Evolutionary conservation across 2,113 vertebrate species (phyloP).

Genomic region (Tapirus terrestris): DNA sequence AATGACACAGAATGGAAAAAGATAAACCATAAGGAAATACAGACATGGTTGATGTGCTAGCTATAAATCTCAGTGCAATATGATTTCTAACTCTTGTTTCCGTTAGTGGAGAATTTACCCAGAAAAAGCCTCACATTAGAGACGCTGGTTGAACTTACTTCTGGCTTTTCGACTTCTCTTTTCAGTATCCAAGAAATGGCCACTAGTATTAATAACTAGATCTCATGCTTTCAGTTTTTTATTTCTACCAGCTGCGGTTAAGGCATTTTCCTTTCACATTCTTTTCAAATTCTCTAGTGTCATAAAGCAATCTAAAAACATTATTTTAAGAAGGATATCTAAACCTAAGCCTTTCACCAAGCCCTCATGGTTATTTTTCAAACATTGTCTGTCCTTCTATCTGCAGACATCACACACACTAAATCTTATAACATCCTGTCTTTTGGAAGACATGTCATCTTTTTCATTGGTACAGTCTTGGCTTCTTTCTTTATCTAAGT

Average conservation of each 20-base stretch:
- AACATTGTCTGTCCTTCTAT: neutral
- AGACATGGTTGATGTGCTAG: neutral
- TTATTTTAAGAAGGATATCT: neutral
- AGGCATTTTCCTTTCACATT: neutral
- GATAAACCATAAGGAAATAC: neutral
- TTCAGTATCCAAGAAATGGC: slow-evolving; percentile 18
- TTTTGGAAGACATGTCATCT: neutral
- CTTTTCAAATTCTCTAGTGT: neutral
- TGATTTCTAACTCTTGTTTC: neutral
- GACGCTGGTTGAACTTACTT: slow-evolving; percentile 32
- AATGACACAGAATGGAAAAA: neutral
- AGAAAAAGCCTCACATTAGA: neutral
- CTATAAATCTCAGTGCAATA: neutral
- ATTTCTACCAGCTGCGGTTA: neutral
- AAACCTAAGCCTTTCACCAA: neutral
- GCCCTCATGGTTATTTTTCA: neutral
- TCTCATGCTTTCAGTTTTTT: neutral
- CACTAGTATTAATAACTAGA: neutral
- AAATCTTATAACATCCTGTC: neutral
- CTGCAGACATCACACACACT: neutral
- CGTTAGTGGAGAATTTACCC: neutral
- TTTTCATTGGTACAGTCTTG: neutral
- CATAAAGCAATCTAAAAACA: neutral
- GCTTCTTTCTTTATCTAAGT: neutral
- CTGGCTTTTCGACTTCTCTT: slow-evolving; percentile 40